Conservation (phyloP, 2,888 invertebrate species). For the Drosophila austrosaltans region DNA sequence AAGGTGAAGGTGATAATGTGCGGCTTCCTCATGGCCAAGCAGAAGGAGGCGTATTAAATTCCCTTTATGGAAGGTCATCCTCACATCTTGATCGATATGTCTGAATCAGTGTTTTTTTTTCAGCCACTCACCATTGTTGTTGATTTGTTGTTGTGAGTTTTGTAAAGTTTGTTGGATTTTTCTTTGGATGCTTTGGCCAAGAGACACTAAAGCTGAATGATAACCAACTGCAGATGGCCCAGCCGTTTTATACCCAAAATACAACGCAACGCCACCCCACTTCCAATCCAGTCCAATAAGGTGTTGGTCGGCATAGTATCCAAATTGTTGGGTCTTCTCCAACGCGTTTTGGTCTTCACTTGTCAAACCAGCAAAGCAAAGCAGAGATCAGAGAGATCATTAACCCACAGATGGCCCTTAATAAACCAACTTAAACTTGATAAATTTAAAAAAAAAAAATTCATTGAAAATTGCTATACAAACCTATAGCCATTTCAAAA, state of each 20-base stretch:
- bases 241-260: constrained; percentile 62
- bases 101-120: background rate
- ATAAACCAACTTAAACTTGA: background rate
- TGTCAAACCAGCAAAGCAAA: constrained; percentile 26
- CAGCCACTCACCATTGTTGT: constrained; percentile 70
- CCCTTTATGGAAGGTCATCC: constrained; percentile 14
- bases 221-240: constrained; percentile 66
- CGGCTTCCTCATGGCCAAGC: constrained; percentile 37
- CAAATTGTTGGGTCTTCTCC: constrained; percentile 19
- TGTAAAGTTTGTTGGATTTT: constrained; percentile 63
- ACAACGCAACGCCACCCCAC: constrained; percentile 10
- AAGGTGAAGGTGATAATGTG: constrained; percentile 44
- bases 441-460: too few relatives aligned
- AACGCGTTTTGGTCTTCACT: constrained; percentile 13
- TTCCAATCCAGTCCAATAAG: constrained; percentile 26
- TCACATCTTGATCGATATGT: constrained; percentile 15
- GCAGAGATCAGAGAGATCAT: constrained; percentile 19
- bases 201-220: constrained; percentile 67
- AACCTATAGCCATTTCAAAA: too few relatives aligned
- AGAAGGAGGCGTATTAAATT: constrained; percentile 16
- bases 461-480: too few relatives aligned
- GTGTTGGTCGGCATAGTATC: constrained; percentile 19
- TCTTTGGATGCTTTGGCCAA: constrained; percentile 57
- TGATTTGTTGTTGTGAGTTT: constrained; percentile 56
- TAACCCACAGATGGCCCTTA: constrained; percentile 30